Base-by-base conservation (phyloP, 2,888 invertebrate species). In the Dione juno region DNA sequence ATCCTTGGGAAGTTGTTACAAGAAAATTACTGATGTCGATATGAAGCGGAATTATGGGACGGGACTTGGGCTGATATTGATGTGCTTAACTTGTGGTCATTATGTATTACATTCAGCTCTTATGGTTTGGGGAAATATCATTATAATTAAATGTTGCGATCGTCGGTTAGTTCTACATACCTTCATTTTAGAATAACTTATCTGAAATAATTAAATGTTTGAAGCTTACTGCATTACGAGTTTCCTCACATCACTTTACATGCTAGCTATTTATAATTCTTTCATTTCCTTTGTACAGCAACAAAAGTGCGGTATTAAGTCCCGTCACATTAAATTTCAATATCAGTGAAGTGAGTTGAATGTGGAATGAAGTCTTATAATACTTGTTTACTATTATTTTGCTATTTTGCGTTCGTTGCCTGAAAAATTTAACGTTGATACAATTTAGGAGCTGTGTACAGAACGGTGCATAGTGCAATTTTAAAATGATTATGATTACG, bases 1-100 rank as follows among this genome's bases (percentile, higher is more conserved):
- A 53, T 90, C 88, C 8, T 90, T 96, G 76, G 96, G 96, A 6
- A 84, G 91, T 69, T 86, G 91, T 73, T 95, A 96, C 79, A 94
- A 94, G 74, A 89, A 89, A 76, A 94, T 96, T 37, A 82, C 88
- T 28, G 88, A 94, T 77, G 78, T 82, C 2, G 81, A 88, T 0
- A 78, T 83, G 40, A 95, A 94, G 82, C 94, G 95, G 79, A 94
- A 94, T 84, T 88, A 94, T 63, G 95, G 96, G 6, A 95, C 95
- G 0, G 84, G 92, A 0, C 80, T 95, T 9, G 96, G 96, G 6
- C 78, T 96, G 37, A 67, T 94, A 7, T 84, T 96, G 16, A 87
- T 94, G 1, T 85, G 91, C 54, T 79, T 95, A 21, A 94, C 96
- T 37, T 96, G 96, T 67, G 95, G 96, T 21, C 78, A 86, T 65